Conservation (phyloP, 1,140 invertebrate genomes). For the Zaprionus lachaisei region DNA sequence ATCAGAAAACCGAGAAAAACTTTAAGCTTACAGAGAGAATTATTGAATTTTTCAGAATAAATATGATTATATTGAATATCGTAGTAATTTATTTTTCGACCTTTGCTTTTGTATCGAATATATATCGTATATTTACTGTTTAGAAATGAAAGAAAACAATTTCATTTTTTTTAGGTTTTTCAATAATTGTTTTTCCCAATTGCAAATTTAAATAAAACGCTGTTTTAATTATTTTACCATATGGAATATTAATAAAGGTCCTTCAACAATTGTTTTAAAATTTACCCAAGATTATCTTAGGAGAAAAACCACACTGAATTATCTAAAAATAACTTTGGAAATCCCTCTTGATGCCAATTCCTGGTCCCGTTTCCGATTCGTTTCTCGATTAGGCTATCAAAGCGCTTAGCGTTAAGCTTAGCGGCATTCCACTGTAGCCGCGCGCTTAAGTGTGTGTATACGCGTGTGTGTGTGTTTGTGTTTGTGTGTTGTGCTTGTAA, state of each 20-base stretch:
- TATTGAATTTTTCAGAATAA: background rate
- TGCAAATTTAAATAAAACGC: no score
- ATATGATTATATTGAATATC: no score
- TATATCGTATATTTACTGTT: background rate
- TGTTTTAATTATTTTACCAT: background rate
- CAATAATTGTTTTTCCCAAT: no score
- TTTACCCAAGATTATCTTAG: background rate
- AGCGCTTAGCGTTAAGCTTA: slow-evolving; percentile 12
- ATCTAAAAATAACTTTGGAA: background rate
- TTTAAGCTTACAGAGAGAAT: background rate
- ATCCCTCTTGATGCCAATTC: slow-evolving; percentile 1
- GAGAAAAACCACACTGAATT: background rate
- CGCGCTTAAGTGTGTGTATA: background rate
- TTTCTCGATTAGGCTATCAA: background rate
- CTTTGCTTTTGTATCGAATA: no score
- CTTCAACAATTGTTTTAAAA: background rate
- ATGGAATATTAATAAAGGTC: background rate
- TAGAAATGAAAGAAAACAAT: background rate
- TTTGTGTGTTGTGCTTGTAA: slow-evolving; percentile 34
- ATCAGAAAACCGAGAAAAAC: background rate
- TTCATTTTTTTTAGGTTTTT: no score
- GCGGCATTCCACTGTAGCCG: slow-evolving; percentile 27
- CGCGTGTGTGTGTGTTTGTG: background rate
- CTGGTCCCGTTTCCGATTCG: background rate
- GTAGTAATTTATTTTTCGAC: accelerated